Conservation (phyloP, 2,888 invertebrate genomes). For the Didymodactylos carnosus region DNA sequence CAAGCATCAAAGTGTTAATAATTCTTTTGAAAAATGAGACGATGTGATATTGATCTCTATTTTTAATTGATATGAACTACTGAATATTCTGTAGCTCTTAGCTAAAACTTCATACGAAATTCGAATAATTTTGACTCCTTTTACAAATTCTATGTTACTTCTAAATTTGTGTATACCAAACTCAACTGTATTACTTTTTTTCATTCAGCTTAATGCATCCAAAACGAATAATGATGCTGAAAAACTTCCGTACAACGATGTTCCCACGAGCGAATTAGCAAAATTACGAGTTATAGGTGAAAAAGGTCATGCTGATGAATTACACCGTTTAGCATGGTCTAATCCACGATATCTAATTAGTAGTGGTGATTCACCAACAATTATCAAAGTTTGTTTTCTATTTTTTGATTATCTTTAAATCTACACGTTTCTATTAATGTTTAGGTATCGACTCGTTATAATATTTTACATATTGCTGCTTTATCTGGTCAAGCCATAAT, state of each 20-base stretch:
- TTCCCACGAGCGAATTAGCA: constrained; percentile 58
- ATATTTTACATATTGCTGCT: constrained; percentile 69
- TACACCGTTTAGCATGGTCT: constrained; percentile 44
- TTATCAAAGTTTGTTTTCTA: constrained; percentile 55
- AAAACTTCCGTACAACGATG: constrained; percentile 46
- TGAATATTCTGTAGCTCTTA: too few relatives aligned
- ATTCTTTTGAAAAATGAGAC: too few relatives aligned
- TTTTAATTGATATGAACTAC: too few relatives aligned
- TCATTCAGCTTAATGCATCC: too few relatives aligned
- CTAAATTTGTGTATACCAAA: too few relatives aligned
- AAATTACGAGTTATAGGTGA: constrained; percentile 57
- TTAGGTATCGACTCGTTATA: constrained; percentile 44
- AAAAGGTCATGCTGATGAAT: constrained; percentile 41
- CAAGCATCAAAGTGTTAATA: too few relatives aligned
- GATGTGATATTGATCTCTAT: too few relatives aligned
- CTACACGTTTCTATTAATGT: constrained; percentile 1
- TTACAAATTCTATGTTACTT: too few relatives aligned
- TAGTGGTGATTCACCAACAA: constrained; percentile 67
- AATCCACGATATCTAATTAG: constrained; percentile 54
- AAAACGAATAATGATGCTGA: constrained; percentile 29
- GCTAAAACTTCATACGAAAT: too few relatives aligned
- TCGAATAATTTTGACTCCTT: too few relatives aligned
- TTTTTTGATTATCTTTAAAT: neutral
- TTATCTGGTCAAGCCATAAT: constrained; percentile 51
- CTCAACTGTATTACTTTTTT: too few relatives aligned